Percentiles rank a stretch among this genome's conserved stretches.
These are phyloP conservation scores for Percina caprodes DNA, from an alignment of 2,113 vertebrate species.

Conservation along the genomic window DNA sequence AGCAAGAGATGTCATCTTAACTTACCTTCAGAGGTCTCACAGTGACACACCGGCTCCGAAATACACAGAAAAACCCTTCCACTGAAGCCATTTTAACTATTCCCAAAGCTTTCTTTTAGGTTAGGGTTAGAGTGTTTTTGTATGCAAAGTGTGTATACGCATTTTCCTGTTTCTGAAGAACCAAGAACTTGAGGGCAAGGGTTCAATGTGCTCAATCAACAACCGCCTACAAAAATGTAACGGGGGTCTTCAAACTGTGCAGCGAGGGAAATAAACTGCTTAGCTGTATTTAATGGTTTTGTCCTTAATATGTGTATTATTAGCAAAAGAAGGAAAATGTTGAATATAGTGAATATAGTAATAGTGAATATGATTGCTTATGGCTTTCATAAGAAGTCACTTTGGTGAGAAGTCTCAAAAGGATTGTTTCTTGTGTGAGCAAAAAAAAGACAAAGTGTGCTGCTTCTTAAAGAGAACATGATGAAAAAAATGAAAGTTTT, in stretches of 20 bases:
- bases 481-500: slow-evolving; percentile 1
- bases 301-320: slow-evolving; percentile 44
- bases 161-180: slow-evolving; percentile 4
- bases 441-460: slow-evolving; percentile 20
- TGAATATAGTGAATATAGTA: no score
- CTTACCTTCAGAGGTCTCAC: background rate
- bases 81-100: background rate
- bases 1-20: background rate
- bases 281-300: slow-evolving; percentile 26
- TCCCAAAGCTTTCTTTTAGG: background rate
- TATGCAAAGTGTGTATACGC: slow-evolving; percentile 6
- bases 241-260: slow-evolving; percentile 23
- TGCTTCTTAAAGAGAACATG: slow-evolving; percentile 15
- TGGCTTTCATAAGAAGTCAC: slow-evolving; percentile 31
- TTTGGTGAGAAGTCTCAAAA: slow-evolving; percentile 6
- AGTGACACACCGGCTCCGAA: background rate
- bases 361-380: slow-evolving; percentile 25
- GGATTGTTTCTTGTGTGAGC: background rate
- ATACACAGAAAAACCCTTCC: background rate
- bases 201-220: slow-evolving; percentile 35
- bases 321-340: background rate
- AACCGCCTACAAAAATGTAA: slow-evolving; percentile 4
- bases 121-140: background rate
- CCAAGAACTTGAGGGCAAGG: slow-evolving; percentile 26
- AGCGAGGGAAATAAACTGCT: slow-evolving; percentile 26